Evolutionary conservation across 2,797 vertebrate genomes (phyloP), one percentile per base, ranked within the genome.

Genomic region (Buceros bicornis): DNA sequence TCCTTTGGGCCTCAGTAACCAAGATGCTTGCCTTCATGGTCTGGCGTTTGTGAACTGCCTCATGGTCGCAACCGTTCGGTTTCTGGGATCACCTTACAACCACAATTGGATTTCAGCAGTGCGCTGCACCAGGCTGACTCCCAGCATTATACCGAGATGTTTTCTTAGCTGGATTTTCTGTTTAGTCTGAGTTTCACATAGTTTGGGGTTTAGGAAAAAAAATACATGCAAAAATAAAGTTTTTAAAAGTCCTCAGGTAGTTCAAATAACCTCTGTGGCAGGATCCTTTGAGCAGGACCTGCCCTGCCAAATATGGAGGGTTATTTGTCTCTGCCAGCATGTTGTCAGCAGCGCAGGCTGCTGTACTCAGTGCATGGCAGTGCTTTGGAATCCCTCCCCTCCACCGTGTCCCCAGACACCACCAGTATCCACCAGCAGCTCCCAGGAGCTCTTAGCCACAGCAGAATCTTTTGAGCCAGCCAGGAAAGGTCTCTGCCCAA

Each of bases 91-190:
- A 66, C 77, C 81, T 89, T 93, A 87, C 90, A 93, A 64, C 93
- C 93, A 86, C 90, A 89, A 87, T 47, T 89, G 85, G 90, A 87
- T 93, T 96, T 91, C 84, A 80, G 60, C 22, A 67, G 22, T 58
- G 16, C 2, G 2, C 76, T 89, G 87, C 71, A 80, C 33, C 65
- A 67, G 67, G 5, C 73, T 74, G 80, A 86, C 66, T 94, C 78
- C 54, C 69, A 42, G 64, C 21, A 3, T 83, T 76, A n/a, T 67
- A 70, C 29, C 16, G 10, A 86, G 67, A 93, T 93, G 60, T 93
- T 93, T 93, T 91, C 84, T 93, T 93, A 94, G 90, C 90, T 94
- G 95, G 79, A 69, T 89, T 83, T 94, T 94, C 76, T 93, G 77
- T 93, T 94, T 93, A 87, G 95, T 87, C 88, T 91, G 88, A 87